Base-by-base conservation (phyloP, 2,797 vertebrate species). In the Calcarius lapponicus region DNA sequence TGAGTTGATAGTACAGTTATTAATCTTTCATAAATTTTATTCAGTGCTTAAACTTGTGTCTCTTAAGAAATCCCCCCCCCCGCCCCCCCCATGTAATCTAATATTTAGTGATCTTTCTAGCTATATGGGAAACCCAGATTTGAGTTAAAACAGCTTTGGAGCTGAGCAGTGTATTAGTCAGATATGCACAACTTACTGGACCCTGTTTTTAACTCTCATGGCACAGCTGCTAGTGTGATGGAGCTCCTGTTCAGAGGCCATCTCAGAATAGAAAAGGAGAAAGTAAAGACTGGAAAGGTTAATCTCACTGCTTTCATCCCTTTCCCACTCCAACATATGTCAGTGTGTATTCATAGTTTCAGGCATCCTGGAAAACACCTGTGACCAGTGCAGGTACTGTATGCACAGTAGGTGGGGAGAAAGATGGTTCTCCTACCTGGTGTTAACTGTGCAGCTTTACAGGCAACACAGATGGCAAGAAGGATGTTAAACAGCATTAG, bases 131-230 rank as follows among this genome's bases (percentile, higher is more conserved):
- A 81, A 56, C 18, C 2, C 40, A 51, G 13, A 25, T 69, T 85
- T 58, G 45, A 61, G 21, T 65, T 50, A 58, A 60, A 71, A 31
- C 19, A 57, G 28, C 7, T 2, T 9, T 67, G 50, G 36, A 92
- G 47, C 17, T 32, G 53, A 70, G 53, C 0, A 0, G 2, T 56
- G 2, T 40, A 1, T 58, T 53, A 26, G 32, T 74, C 51, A 50
- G 62, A 43, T 10, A 1, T 20, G 21, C 17, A 10, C 24, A 73
- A 31, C n/a, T 79, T 84, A 10, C 34, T 66, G 31, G 36, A 51
- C 38, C 29, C 36, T 53, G 17, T 24, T 81, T 71, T 61, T 34
- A 45, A 32, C 5, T 74, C 24, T 47, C 10, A 16, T 40, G 18
- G 53, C 31, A 8, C 4, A 72, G 47, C 54, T 64, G 31, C 11